A percentile compares a stretch with the other conserved stretches of the same genome.
Evolutionary conservation across 2,888 invertebrate species (phyloP).

Genomic region (Lysandra bellargus): DNA sequence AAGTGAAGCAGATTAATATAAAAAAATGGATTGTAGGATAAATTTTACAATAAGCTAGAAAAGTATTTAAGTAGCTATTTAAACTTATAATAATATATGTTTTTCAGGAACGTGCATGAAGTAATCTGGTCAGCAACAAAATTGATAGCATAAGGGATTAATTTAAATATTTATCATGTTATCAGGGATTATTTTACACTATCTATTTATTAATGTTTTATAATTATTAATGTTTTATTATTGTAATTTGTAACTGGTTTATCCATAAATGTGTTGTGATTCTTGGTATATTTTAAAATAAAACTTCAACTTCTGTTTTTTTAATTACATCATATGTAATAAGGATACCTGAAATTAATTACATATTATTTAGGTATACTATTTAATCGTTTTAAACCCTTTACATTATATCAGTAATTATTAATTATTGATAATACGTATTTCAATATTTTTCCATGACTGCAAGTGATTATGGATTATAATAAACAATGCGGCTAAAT

Average conservation of each 20-base stretch:
- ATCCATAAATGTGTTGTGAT: not conserved
- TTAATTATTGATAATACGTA: not conserved
- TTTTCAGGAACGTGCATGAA: conserved; percentile 57
- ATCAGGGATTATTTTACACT: not conserved
- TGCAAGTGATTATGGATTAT: not conserved
- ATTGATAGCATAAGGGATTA: conserved; percentile 24
- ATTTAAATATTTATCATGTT: conserved; percentile 26
- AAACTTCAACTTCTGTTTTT: not conserved
- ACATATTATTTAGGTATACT: not conserved
- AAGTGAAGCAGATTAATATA: too few species aligned
- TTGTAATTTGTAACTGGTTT: too few species aligned
- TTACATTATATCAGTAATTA: not conserved
- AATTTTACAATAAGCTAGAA: too few species aligned
- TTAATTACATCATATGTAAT: not conserved
- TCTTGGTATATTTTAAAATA: not conserved
- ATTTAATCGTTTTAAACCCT: not conserved
- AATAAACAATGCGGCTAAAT: not conserved
- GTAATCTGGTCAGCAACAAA: conserved; percentile 34
- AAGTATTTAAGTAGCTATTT: conserved; percentile 10
- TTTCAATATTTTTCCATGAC: not conserved
- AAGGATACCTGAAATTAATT: not conserved
- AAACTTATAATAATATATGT: not conserved
- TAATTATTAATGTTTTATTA: too few species aligned
- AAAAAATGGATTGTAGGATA: too few species aligned
- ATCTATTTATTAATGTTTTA: not conserved